Base-by-base conservation (phyloP, 2,113 vertebrate species). In the Polypterus senegalus region DNA sequence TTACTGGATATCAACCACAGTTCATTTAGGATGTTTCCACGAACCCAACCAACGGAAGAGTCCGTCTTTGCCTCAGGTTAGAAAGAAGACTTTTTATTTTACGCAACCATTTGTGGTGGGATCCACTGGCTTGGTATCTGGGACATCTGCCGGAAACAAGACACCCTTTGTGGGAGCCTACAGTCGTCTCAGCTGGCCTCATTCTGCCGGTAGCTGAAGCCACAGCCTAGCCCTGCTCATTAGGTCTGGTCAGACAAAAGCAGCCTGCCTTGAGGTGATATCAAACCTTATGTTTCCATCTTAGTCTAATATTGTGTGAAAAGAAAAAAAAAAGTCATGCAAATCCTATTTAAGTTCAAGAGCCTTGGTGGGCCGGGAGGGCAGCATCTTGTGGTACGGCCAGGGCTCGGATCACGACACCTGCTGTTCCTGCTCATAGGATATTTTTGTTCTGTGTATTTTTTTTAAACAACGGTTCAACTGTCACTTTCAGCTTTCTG, bases 111-210 rank as follows among this genome's bases (percentile, higher is more conserved):
- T 83, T 92, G 88, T 93, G 89, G 88, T 93, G 79, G 83, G 72
- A 83, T 89, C 71, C 57, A 72, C 80, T 79, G 81, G 73, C 80
- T 78, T 70, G 66, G 70, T 81, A 70, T 81, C 81, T 89, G 85
- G 89, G 85, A 90, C 88, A 93, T 91, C 90, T 89, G 86, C 89
- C 88, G 86, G 91, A 94, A 92, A 81, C 79, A 87, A 89, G 86
- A 79, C 80, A 81, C 81, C 77, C 81, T 88, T 89, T 92, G 86
- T 89, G 89, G 83, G 76, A 86, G 77, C 87, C 84, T 81, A 78
- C 77, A 85, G 73, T 77, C 64, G 69, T 77, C 75, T 81, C 82
- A 83, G 76, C 69, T 85, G 79, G 76, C 73, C 72, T 70, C 74
- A 66, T 2, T 61, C 69, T 78, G 68, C 75, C 64, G 62, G 74